A percentile compares a stretch with the other conserved stretches of the same genome.
Evolutionary conservation across 1,140 invertebrate genomes (phyloP).

Genomic region (Trichonephila clavipes): DNA sequence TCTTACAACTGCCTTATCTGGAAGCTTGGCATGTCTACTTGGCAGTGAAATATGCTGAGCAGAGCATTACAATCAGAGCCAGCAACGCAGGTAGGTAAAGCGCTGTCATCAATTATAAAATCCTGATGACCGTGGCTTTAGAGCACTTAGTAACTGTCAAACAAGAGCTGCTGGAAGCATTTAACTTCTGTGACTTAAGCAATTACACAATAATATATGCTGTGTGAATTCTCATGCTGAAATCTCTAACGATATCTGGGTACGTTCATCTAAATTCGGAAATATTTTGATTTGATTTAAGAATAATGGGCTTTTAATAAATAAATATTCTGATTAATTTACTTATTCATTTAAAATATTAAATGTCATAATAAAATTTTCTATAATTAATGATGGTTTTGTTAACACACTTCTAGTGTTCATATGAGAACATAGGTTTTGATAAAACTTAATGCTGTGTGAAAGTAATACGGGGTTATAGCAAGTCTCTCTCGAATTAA

Average conservation of each 20-base stretch:
- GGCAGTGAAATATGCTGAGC: slow-evolving; percentile 44
- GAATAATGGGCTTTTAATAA: neutral
- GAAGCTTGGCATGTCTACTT: slow-evolving; percentile 25
- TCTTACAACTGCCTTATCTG: slow-evolving; percentile 29
- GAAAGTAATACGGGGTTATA: too few relatives aligned
- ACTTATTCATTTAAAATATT: too few relatives aligned
- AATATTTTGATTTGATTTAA: neutral
- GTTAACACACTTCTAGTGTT: too few relatives aligned
- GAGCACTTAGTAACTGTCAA: slow-evolving; percentile 30
- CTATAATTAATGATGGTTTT: too few relatives aligned
- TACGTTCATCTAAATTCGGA: neutral
- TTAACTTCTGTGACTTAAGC: slow-evolving; percentile 13
- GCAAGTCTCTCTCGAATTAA: too few relatives aligned
- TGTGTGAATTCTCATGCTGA: neutral
- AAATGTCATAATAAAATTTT: too few relatives aligned
- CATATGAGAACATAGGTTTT: too few relatives aligned
- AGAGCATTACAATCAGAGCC: neutral
- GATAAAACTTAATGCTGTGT: too few relatives aligned
- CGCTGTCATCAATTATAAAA: slow-evolving; percentile 45
- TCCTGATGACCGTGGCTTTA: slow-evolving; percentile 39
- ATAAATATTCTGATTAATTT: neutral
- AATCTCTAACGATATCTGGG: neutral
- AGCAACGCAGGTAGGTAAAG: neutral
- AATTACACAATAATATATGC: slow-evolving; percentile 9
- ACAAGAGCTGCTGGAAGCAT: slow-evolving; percentile 12